Percentiles rank a stretch among this genome's conserved stretches.
These are phyloP conservation scores for Coptodon bakossiorum DNA, from an alignment of 2,113 vertebrate species.

Conservation along the genomic window DNA sequence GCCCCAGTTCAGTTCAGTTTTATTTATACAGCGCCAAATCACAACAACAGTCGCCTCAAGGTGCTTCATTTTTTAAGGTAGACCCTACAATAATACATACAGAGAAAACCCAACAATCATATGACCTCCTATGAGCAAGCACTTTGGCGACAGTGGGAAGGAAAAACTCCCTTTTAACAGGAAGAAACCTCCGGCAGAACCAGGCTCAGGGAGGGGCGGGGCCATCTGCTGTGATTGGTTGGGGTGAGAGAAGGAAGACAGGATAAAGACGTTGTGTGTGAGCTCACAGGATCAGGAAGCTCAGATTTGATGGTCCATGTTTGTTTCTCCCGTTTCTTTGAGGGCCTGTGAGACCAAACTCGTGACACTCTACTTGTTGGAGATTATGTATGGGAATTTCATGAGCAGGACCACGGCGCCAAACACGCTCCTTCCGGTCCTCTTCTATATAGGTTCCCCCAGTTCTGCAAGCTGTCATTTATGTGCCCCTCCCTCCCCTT, in stretches of 20 bases:
- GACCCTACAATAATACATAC: rapidly evolving
- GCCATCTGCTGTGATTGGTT: too few species aligned
- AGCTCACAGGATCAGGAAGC: not conserved
- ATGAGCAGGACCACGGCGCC: not conserved
- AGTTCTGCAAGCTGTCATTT: too few species aligned
- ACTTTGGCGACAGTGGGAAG: not conserved
- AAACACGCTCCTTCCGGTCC: too few species aligned
- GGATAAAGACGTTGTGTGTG: not conserved
- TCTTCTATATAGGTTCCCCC: too few species aligned
- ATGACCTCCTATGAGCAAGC: not conserved
- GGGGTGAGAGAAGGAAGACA: too few species aligned
- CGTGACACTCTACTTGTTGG: not conserved
- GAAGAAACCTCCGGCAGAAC: too few species aligned
- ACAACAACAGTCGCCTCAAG: not conserved
- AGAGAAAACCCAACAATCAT: not conserved
- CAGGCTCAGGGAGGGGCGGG: too few species aligned
- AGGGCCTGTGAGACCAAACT: not conserved
- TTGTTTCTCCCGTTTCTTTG: not conserved
- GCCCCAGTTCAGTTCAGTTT: not conserved
- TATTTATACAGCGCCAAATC: not conserved
- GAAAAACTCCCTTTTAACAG: too few species aligned
- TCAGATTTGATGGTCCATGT: not conserved
- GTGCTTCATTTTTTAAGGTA: not conserved
- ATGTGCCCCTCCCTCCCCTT: too few species aligned
- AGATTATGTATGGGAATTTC: not conserved